These are phyloP conservation scores for Menidia menidia DNA, from an alignment of 2,797 vertebrate genomes.

Conservation along the genomic window DNA sequence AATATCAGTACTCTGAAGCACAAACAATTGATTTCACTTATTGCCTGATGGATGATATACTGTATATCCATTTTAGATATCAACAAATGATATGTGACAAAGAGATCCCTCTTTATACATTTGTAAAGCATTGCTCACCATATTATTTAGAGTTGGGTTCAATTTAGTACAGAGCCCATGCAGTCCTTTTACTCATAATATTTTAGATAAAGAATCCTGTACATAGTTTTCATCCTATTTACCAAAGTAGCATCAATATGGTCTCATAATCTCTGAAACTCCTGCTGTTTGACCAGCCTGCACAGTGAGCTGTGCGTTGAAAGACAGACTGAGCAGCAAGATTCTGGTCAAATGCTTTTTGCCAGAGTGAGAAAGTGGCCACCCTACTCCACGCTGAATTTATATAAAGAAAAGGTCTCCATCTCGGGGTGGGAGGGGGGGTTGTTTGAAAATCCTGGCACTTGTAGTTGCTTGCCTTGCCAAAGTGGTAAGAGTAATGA, in stretches of 20 bases:
- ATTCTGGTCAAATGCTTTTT: slow-evolving; percentile 41
- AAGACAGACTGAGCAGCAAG: slow-evolving; percentile 53
- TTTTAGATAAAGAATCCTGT: slow-evolving; percentile 37
- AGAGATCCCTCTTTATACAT: slow-evolving; percentile 66
- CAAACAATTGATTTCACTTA: slow-evolving; percentile 80
- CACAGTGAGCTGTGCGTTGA: slow-evolving; percentile 45
- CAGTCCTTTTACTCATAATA: slow-evolving; percentile 40
- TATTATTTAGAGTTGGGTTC: slow-evolving; percentile 28
- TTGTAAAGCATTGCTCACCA: slow-evolving; percentile 27
- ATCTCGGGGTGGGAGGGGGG: slow-evolving; percentile 28
- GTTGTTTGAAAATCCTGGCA: slow-evolving; percentile 56
- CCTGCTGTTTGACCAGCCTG: slow-evolving; percentile 48
- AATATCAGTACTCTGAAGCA: slow-evolving; percentile 79
- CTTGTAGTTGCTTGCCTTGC: slow-evolving; percentile 51
- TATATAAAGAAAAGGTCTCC: slow-evolving; percentile 18
- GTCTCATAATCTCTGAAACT: slow-evolving; percentile 30
- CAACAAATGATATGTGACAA: slow-evolving; percentile 42
- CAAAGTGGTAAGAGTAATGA: slow-evolving; percentile 92
- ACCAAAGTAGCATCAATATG: not conserved
- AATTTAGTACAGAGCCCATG: slow-evolving; percentile 38
- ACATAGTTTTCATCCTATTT: slow-evolving; percentile 8
- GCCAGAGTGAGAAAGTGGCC: slow-evolving; percentile 69
- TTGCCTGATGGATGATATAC: slow-evolving; percentile 81
- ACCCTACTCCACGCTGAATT: slow-evolving; percentile 69
- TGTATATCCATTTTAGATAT: slow-evolving; percentile 53